Base-by-base conservation (phyloP, 1,140 invertebrate genomes). In the Meloidogyne exigua region DNA sequence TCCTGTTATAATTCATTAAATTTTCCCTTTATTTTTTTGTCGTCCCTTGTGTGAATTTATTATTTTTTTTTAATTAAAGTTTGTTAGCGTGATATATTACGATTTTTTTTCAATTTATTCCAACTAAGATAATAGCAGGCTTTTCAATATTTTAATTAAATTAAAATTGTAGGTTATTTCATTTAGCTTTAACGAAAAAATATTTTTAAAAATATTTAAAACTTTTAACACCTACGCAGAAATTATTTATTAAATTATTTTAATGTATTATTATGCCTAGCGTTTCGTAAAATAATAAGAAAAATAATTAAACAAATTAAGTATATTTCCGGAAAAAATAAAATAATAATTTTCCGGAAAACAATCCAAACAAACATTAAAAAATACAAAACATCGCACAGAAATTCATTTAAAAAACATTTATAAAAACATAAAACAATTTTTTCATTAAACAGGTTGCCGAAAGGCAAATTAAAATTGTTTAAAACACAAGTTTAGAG, bases 91-190 rank as follows among this genome's bases (percentile, higher is more conserved):
- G 49, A 57, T 21, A 57, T 57, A 57, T 57, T 57, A 57, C n/a
- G 15, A 49, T 57, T 57, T 57, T 57, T 57, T 57, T 21, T 1
- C n/a, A 57, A n/a, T 57, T 57, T 5, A 4, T 57, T n/a, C n/a
- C 49, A 10, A 57, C 4, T 57, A 57, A 57, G n/a, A 57, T 57
- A 57, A 57, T 57, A 57, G 21, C n/a, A 57, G 49, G 18, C 49
- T 57, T 57, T 39, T 39, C 36, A 39, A 39, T 39, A 39, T 39
- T 39, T 57, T 57, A 57, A n/a, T 57, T n/a, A n/a, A 57, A n/a
- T 57, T 57, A 57, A 49, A 57, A 57, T 57, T 57, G n/a, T 57
- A n/a, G 49, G 49, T 57, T 57, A 57, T 9, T 57, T 57, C 49
- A 18, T n/a, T n/a, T 9, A 7, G n/a, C 13, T 15, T 57, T 57